Percentiles rank a stretch among this genome's conserved stretches.
Conservation (phyloP, 2,113 vertebrate genomes). For the Silurus glanis region DNA sequence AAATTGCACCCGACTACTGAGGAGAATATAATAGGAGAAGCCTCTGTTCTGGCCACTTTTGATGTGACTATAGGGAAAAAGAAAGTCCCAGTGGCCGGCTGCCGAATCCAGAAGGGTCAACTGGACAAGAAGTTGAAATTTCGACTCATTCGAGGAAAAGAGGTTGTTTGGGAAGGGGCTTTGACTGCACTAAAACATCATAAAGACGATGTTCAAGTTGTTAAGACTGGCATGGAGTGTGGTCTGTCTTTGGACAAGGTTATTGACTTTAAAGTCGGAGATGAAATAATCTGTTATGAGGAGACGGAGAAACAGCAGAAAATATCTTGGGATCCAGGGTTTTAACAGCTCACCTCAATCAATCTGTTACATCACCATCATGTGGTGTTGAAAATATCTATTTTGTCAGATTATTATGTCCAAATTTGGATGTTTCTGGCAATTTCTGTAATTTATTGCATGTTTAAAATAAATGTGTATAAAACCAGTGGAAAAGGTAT, state of each 20-base stretch:
- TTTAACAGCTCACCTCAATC: conserved; percentile 64
- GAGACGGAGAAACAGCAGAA: conserved; percentile 69
- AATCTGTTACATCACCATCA: not conserved
- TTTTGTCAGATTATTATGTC: not conserved
- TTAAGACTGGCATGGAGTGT: conserved; percentile 89
- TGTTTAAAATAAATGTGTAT: conserved; percentile 1
- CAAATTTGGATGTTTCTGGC: not conserved
- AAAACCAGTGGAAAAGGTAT: not conserved
- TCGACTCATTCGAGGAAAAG: conserved; percentile 74
- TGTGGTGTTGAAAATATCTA: not conserved
- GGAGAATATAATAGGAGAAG: conserved; percentile 80
- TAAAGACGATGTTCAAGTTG: conserved; percentile 81
- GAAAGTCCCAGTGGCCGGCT: conserved; percentile 88
- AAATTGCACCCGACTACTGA: conserved; percentile 69
- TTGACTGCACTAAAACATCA: conserved; percentile 85
- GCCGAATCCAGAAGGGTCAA: conserved; percentile 88
- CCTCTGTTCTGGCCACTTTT: conserved; percentile 81
- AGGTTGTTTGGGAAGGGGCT: conserved; percentile 84
- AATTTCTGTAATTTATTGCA: not conserved
- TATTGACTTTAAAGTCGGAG: conserved; percentile 76
- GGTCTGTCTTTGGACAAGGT: conserved; percentile 80
- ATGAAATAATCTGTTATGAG: conserved; percentile 84
- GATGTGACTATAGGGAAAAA: conserved; percentile 83
- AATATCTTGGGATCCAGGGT: conserved; percentile 90
- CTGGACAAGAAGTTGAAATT: conserved; percentile 83